Evolutionary conservation across 37 sponge, comb jelly and placozoan species (phyloP).

Genomic region (Beroe ovata): DNA sequence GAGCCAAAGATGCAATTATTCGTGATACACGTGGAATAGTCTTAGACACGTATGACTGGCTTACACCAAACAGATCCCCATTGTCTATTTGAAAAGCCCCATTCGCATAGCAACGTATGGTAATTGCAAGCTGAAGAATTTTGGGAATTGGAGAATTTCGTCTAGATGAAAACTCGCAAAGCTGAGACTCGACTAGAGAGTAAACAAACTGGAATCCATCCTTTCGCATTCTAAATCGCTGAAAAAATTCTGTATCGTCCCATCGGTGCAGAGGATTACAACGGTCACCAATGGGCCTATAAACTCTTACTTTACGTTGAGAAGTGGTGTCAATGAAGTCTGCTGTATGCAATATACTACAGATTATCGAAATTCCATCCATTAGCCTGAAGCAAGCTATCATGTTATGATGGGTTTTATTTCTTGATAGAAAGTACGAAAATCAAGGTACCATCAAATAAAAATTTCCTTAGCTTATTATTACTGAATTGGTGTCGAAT

Average conservation of each 20-base stretch:
- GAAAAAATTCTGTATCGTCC: not conserved
- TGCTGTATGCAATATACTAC: no score
- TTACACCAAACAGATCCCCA: not conserved
- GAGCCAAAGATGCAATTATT: not conserved
- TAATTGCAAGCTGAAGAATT: not conserved
- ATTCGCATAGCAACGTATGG: not conserved
- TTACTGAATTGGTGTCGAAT: no score
- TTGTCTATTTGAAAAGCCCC: conserved; percentile 1
- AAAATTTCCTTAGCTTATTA: no score
- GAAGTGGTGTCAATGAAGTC: no score
- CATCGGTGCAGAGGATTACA: not conserved
- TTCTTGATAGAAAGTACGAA: no score
- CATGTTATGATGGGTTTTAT: no score
- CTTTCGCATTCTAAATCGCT: not conserved
- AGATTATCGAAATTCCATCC: no score
- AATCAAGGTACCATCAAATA: no score
- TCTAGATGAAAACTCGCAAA: not conserved
- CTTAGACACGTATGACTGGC: not conserved
- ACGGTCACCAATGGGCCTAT: not conserved
- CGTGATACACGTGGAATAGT: not conserved
- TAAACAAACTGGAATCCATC: not conserved
- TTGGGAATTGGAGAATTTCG: not conserved
- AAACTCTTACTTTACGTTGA: no score
- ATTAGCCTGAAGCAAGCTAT: no score
- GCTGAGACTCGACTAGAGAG: not conserved